Evolutionary conservation across 2,113 vertebrate species (phyloP), one percentile per base, ranked within the genome.

Genomic region (Burhinus oedicnemus): DNA sequence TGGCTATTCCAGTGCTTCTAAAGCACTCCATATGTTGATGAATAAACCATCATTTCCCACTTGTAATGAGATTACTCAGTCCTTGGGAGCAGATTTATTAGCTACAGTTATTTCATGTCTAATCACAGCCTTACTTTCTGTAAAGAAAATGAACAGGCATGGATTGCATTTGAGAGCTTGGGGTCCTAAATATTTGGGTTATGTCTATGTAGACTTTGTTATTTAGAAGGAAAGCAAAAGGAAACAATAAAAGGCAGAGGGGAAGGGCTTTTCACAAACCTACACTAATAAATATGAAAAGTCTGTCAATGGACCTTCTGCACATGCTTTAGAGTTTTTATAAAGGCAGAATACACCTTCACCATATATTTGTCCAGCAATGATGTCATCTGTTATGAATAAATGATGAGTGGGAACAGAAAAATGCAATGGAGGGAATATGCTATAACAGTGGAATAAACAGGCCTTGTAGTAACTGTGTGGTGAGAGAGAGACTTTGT

Each of bases 61-160:
- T 95, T 93, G 81, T 83, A 95, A 94, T 91, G 51, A 85, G 89
- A 95, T 94, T 92, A 94, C 61, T 96, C 83, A 94, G 62, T 92
- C 32, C 44, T 89, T 87, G 66, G 62, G 15, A 96, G 26, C 49
- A 91, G 93, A 95, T 96, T 95, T 95, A 94, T 96, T 93, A 94
- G 65, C 61, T 74, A 79, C 69, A 87, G 70, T 83, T 83, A 91
- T 94, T 95, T 95, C 57, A 79, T 79, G 69, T 91, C 92, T 95
- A 92, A 94, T 95, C 91, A 91, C 62, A 87, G 71, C 21, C 81
- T 80, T 85, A 36, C 45, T 91, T 74, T 94, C 62, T 62, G 11
- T 62, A 69, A 91, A 85, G 83, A 93, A 79, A 95, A 94, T 14
- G 49, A 91, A 26, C 69, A 91, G 49, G 57, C 49, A 69, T 52